Conservation (phyloP, 2,797 vertebrate species). For the Spheniscus humboldti region DNA sequence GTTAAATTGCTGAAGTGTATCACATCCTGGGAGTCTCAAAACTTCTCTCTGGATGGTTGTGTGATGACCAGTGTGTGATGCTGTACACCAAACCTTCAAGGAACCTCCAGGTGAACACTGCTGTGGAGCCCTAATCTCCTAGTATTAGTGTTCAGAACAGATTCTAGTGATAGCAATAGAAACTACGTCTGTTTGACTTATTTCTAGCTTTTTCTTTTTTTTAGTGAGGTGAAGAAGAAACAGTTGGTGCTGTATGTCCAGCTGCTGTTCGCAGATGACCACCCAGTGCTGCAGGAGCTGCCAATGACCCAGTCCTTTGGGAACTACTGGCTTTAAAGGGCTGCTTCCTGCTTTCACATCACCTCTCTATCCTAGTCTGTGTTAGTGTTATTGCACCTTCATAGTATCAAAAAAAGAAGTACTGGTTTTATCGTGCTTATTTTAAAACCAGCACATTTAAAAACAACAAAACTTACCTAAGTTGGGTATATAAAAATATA, state of each 20-base stretch:
- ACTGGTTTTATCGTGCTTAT: slow-evolving; percentile 46
- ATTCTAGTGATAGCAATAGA: not conserved
- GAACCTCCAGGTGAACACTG: not conserved
- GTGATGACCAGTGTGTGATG: not conserved
- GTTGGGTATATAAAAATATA: slow-evolving; percentile 39
- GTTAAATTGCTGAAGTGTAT: not conserved
- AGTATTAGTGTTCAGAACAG: not conserved
- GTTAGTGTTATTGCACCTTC: slow-evolving; percentile 9
- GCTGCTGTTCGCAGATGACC: not conserved
- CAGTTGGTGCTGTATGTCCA: not conserved
- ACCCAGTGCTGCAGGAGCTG: not conserved
- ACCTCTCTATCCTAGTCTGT: not conserved
- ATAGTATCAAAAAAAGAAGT: slow-evolving; percentile 46
- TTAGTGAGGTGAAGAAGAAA: not conserved
- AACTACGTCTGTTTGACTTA: not conserved
- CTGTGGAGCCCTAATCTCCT: not conserved
- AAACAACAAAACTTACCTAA: not conserved
- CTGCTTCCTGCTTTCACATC: not conserved
- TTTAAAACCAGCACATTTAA: slow-evolving; percentile 38
- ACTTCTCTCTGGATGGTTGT: not conserved
- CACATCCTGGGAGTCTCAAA: not conserved
- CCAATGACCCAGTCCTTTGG: not conserved
- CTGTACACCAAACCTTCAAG: not conserved
- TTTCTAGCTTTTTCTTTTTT: not conserved
- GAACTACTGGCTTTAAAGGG: not conserved